A percentile compares a stretch with the other conserved stretches of the same genome.
Evolutionary conservation across 2,797 vertebrate genomes (phyloP).

Genomic region (Botia almorhae): DNA sequence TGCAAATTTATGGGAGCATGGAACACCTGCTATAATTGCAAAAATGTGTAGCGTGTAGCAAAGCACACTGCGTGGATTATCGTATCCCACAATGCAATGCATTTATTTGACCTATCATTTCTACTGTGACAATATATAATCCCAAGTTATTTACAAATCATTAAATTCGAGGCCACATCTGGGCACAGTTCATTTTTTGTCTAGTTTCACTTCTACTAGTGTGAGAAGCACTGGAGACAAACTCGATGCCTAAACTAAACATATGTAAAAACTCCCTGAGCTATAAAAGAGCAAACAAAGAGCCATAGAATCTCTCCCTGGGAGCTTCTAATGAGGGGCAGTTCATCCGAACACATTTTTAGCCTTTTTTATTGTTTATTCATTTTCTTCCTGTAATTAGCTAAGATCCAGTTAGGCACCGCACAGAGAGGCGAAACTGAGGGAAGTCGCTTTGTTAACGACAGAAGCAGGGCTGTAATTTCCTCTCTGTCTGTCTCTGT

Average conservation of each 20-base stretch:
- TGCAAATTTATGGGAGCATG: too few relatives aligned
- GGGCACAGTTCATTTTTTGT: too few relatives aligned
- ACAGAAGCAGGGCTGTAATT: slow-evolving; percentile 23
- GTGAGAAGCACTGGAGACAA: neutral
- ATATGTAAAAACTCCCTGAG: neutral
- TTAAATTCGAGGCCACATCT: too few relatives aligned
- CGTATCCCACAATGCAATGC: too few relatives aligned
- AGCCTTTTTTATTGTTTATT: slow-evolving; percentile 30
- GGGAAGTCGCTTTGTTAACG: slow-evolving; percentile 4
- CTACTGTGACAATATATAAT: too few relatives aligned
- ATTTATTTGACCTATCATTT: too few relatives aligned
- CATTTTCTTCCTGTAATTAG: slow-evolving; percentile 1
- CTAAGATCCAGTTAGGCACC: neutral
- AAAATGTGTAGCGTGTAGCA: too few relatives aligned
- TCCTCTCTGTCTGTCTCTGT: neutral
- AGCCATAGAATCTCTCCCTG: neutral
- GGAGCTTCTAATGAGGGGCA: neutral
- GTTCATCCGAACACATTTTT: slow-evolving; percentile 29
- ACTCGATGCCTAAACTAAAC: neutral
- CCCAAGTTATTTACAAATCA: too few relatives aligned
- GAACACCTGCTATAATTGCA: too few relatives aligned
- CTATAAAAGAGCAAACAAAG: neutral
- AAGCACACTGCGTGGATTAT: too few relatives aligned
- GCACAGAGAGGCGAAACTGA: neutral
- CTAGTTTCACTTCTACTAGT: neutral